A percentile compares a stretch with the other conserved stretches of the same genome.
Conservation (phyloP, 2,797 vertebrate species). For the Orientallactaga sibirica region DNA sequence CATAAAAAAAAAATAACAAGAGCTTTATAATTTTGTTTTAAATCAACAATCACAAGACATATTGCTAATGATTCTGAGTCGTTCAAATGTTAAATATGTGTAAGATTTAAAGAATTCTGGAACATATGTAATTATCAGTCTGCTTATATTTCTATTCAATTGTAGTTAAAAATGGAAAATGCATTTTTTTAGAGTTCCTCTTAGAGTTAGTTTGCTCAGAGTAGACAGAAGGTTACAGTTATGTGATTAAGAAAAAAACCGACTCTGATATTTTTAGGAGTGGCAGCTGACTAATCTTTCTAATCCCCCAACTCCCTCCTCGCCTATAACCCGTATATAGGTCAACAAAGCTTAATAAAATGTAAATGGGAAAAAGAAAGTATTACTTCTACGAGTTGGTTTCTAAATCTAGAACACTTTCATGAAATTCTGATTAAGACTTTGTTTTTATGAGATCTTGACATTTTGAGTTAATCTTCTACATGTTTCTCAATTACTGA, state of each 20-base stretch:
- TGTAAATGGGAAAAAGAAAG: constrained; percentile 58
- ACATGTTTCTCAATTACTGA: background rate
- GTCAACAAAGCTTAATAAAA: constrained; percentile 81
- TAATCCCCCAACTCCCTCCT: constrained; percentile 68
- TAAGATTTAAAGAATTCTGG: constrained; percentile 27
- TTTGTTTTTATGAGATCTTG: constrained; percentile 42
- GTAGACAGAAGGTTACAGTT: constrained; percentile 71
- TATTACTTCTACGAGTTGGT: constrained; percentile 5
- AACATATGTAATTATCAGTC: background rate
- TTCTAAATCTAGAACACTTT: constrained; percentile 43
- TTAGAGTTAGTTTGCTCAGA: constrained; percentile 59
- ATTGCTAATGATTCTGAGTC: background rate
- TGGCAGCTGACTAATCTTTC: constrained; percentile 76
- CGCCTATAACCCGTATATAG: constrained; percentile 70
- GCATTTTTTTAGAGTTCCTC: constrained; percentile 46
- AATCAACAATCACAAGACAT: background rate
- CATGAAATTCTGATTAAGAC: constrained; percentile 15
- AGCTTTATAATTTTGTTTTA: constrained; percentile 22
- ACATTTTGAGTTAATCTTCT: constrained; percentile 16
- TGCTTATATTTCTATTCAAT: background rate
- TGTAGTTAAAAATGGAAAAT: constrained; percentile 47
- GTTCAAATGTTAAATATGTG: constrained; percentile 40
- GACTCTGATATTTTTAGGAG: constrained; percentile 82
- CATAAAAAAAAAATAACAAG: background rate
- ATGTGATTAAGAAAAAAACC: constrained; percentile 84